Evolutionary conservation across 2,797 vertebrate genomes (phyloP), one percentile per base, ranked within the genome.

Genomic region (Mormyrops attenuatus): DNA sequence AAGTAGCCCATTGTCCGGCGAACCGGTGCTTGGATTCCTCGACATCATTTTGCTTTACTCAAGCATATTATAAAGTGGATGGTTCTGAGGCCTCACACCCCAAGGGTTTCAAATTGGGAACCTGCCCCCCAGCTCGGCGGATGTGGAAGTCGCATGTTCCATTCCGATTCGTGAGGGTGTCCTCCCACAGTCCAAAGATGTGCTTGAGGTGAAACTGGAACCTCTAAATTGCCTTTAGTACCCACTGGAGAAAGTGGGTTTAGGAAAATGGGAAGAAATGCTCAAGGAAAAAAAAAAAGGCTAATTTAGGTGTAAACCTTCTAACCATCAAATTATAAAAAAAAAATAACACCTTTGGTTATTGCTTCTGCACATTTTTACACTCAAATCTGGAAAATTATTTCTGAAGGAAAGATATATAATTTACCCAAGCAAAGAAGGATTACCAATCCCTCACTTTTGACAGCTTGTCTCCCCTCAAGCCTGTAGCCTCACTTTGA

Each of bases 1-100:
- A n/a, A 93, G 93, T 93, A 93, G 93, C 94, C 93, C 93, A 95
- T 95, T 95, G 94, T 94, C 95, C 94, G 92, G 91, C 91, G 88
- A 91, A 93, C 90, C 91, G 91, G 90, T 92, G 94, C 94, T 93
- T 9, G 94, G 95, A 94, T 92, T 92, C 41, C 91, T 90, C 88
- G 41, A 13, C 88, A 91, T 63, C 82, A 91, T 92, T 93, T 5
- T 30, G 80, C n/a, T 47, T 84, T 50, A 50, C 44, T 55, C 5
- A 0, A 15, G 41, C 8, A 3, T 34, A 38, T 73, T 73, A 8
- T 13, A 13, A 30, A 85, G 73, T 30, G n/a, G 34, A 17, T 2
- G 69, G 15, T 77, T 77, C 15, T 17, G 5, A 8, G 69, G 77
- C 3, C 41, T 47, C 41, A 82, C 77, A 47, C 41, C 77, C 41